Base-by-base conservation (phyloP, 2,797 vertebrate species). In the Molossus molossus region DNA sequence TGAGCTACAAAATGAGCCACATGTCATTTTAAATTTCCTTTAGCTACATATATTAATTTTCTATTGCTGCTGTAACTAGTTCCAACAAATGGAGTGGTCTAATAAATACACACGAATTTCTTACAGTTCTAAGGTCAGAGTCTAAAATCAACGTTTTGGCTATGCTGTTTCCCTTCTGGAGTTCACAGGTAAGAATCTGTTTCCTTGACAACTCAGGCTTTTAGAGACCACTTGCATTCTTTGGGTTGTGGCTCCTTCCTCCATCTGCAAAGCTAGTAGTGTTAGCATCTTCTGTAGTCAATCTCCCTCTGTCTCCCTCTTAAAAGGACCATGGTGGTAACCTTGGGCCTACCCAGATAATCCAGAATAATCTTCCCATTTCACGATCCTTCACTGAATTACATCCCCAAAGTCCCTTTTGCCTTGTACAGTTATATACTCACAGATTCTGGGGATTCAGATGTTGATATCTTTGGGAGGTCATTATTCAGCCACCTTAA, bases 201-300 rank as follows among this genome's bases (percentile, higher is more conserved):
- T 94, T 94, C 58, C 79, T 77, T 73, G 85, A 87, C 57, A 81
- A 62, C 64, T 53, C 13, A n/a, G 45, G 18, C 20, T 84, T 83
- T 55, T 48, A 60, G 53, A 89, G 86, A 37, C 48, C 65, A 37
- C 53, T 69, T 75, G 15, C 13, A 17, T 25, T 50, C 84, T 23
- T 75, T 70, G 83, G 14, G n/a, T 64, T 58, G 25, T 18, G 58
- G 40, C 37, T 55, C 57, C 21, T 79, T 45, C 75, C 53, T 75
- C 50, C 62, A 37, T 29, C 58, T 60, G 72, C 33, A 72, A 8
- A 69, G 17, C 13, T 53, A 33, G 40, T 23, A 20, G 12, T 8
- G 5, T 27, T 27, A 23, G 14, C 4, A 50, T 80, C 57, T 64
- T 57, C 84, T 83, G 13, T 14, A 75, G 29, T 58, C 50, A 77